Evolutionary conservation across 2,113 vertebrate genomes (phyloP), one percentile per base, ranked within the genome.

Genomic region (Gadus chalcogrammus): DNA sequence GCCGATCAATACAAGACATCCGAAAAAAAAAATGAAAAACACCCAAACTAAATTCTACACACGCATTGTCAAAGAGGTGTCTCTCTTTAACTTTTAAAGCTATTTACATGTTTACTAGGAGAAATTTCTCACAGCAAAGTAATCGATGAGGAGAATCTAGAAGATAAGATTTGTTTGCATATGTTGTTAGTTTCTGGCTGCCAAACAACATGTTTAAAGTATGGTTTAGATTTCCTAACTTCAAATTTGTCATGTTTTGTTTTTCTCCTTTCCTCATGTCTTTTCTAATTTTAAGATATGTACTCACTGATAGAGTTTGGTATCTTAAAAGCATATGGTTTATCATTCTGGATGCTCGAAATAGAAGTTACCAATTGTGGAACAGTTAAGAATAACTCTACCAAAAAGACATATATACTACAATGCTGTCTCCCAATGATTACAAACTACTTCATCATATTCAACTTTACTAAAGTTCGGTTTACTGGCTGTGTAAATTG

Each of bases 51-150:
- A 58, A 58, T 58, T 48, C 53, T 67, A 65, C 63, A 71, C 35
- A 70, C 48, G 70, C 64, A 59, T 64, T 27, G 38, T 61, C 53
- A 48, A 48, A 48, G 42, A 48, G 42, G 42, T 48, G 42, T 48
- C 42, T 48, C 42, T 67, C 59, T 8, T 8, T 27, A 31, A 22
- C 61, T 73, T 58, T 28, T 68, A 53, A 16, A 78, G 61, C 2
- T 77, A 76, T 82, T 79, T 84, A 75, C 71, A 89, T 52, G 61
- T 38, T 71, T 66, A 62, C 11, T 16, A 63, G 65, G 28, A 71
- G 31, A 70, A 56, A 70, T 11, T 78, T 48, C 77, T 24, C 22
- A 48, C 42, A 48, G 42, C 42, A 48, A 48, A 48, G 42, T 48
- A 48, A 48, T 12, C 11, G 42, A 48, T 48, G 42, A 48, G 6